Evolutionary conservation across 2,888 invertebrate species (phyloP), one percentile per base, ranked within the genome.

Genomic region (Blomia tropicalis): DNA sequence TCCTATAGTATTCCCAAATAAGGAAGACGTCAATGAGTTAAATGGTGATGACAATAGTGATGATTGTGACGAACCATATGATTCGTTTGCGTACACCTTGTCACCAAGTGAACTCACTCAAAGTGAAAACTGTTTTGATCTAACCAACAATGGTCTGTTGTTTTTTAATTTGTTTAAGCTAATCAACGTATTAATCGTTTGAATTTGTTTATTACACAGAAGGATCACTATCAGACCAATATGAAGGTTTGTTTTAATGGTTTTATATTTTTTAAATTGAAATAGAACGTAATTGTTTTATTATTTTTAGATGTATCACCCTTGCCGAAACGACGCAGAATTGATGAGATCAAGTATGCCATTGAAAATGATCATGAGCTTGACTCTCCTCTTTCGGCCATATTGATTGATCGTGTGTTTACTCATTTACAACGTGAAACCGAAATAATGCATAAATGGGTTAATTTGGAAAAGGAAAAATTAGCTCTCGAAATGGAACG

Each of bases 381-480:
- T 47, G 19, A 43, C n/a, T 32, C 25, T 27, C 47, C 64, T 4
- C 27, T 61, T 22, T 65, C 65, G 11, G 65, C 65, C 44, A 29
- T 65, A 47, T 47, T 65, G 3, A 64, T 65, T 47, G 66, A 65
- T 44, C 58, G 66, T 30, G 65, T 65, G 64, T 65, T 65, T 53
- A 30, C 62, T 4, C 66, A 65, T 44, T 56, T 65, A 17, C 31
- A 62, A 5, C 65, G 60, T 47, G 66, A 65, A 62, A 65, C 63
- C 0, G 66, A 65, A 60, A 59, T 64, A 7, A 65, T 65, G 66
- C 41, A 62, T n/a, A 64, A 65, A 62, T 65, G 66, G 66, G 58
- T 65, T n/a, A 54, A 36, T 17, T 60, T 65, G 32, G 66, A 65
- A 54, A 31, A 58, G 14, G 66, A 65, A 44, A 31, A 64, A 27